phyloP scores from a whole-genome alignment of 2,797 vertebrate species.

The Serranus cabrilla region DNA sequence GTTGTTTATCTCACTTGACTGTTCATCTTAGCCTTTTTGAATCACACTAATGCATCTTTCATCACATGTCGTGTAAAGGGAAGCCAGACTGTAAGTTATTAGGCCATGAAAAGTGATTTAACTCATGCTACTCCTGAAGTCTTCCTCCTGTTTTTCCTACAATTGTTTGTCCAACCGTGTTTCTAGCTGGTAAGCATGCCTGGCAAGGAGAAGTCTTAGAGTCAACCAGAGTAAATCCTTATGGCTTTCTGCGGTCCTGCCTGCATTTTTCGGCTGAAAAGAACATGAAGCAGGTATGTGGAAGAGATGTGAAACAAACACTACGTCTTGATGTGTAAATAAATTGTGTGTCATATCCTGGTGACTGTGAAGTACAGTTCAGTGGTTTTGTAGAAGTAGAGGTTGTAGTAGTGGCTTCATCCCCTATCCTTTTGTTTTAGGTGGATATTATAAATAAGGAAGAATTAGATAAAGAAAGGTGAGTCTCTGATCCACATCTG shows the following conservation, averaged over 20 bases:
- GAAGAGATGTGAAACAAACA: background rate
- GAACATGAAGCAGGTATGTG: conserved; percentile 88
- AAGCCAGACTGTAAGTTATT: background rate
- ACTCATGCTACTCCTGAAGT: background rate
- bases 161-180: conserved; percentile 68
- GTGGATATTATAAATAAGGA: conserved; percentile 88
- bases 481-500: conserved; percentile 75
- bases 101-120: background rate
- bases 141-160: background rate
- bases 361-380: conserved; percentile 61
- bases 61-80: background rate
- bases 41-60: background rate
- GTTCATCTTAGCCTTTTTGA: background rate
- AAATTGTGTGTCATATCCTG: conserved; percentile 31
- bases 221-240: conserved; percentile 65
- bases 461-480: conserved; percentile 88
- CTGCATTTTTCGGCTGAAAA: conserved; percentile 73
- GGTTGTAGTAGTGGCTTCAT: conserved; percentile 75
- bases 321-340: conserved; percentile 30
- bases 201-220: conserved; percentile 64
- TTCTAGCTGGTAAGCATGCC: conserved; percentile 73
- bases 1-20: conserved; percentile 22
- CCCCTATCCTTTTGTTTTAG: conserved; percentile 87
- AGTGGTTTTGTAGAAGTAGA: conserved; percentile 56
- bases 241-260: conserved; percentile 76